Conservation (phyloP, 1,140 invertebrate species). For the Campodea augens region DNA sequence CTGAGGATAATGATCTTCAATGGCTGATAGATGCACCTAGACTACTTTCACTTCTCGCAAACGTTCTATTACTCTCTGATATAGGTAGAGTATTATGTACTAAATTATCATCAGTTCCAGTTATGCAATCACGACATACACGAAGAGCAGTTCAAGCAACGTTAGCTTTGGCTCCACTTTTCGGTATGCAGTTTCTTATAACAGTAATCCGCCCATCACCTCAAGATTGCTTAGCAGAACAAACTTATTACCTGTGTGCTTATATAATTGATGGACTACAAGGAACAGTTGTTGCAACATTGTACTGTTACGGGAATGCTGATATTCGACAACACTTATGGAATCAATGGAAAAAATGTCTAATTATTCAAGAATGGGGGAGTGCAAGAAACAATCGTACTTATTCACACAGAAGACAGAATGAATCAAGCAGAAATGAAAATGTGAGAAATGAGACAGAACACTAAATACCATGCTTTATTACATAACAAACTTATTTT, state of each 20-base stretch:
- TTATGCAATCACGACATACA: slow-evolving; percentile 14
- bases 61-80: slow-evolving; percentile 28
- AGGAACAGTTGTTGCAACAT: slow-evolving; percentile 30
- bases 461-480: no score
- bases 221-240: slow-evolving; percentile 26
- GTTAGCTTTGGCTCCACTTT: slow-evolving; percentile 31
- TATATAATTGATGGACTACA: slow-evolving; percentile 33
- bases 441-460: no score
- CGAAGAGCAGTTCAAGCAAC: slow-evolving; percentile 31
- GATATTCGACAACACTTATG: no score
- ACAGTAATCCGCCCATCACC: slow-evolving; percentile 25
- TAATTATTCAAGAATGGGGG: no score
- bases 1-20: slow-evolving; percentile 25
- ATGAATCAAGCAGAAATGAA: no score
- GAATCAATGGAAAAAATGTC: no score
- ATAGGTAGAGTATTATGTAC: slow-evolving; percentile 31
- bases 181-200: slow-evolving; percentile 31
- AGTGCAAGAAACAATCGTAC: no score
- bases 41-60: slow-evolving; percentile 28
- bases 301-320: slow-evolving; percentile 37
- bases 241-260: slow-evolving; percentile 30
- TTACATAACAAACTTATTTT: no score
- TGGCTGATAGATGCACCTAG: slow-evolving; percentile 34
- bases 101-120: slow-evolving; percentile 20
- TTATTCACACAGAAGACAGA: no score